Evolutionary conservation across 2,113 vertebrate genomes (phyloP), one percentile per base, ranked within the genome.

Genomic region (Otolemur garnettii): DNA sequence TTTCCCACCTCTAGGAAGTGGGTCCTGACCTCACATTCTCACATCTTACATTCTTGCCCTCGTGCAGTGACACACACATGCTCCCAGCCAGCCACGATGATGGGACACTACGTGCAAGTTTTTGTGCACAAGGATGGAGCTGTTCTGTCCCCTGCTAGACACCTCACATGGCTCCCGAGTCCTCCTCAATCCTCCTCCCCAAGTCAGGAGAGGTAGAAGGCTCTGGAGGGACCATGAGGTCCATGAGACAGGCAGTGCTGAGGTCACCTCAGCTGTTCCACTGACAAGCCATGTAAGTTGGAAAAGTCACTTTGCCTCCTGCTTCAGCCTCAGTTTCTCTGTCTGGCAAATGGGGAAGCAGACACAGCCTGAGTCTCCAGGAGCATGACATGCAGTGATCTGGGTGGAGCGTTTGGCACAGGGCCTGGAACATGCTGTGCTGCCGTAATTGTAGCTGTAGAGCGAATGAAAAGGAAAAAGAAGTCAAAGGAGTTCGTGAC

Each of bases 311-410:
- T 66, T 72, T 83, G 10, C 64, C n/a, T 83, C 14, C 45, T 59
- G 69, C 69, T 35, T 59, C 66, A 83, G 55, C 87, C 92, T 96
- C 95, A 33, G 90, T 96, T 87, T 95, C 87, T 77, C 81, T 66
- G 19, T 62, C 59, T 42, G 79, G 66, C 53, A 53, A 92, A 57
- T 38, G 77, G 72, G 38, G 79, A 83, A n/a, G 66, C 9, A 83
- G 13, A 81, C 15, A 55, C 64, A 24, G 59, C 83, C 84, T 80
- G 33, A 87, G 45, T 83, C 26, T 72, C 64, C 89, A 14, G 19
- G 59, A 94, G 22, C 50, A 26, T 60, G 83, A 74, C 81, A 86
- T 74, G 19, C 81, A 68, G 94, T 89, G 30, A 95, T 93, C 84
- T 86, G 74, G 80, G 94, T 71, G 62, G 74, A 96, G 72, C 26